A percentile compares a stretch with the other conserved stretches of the same genome.
Evolutionary conservation across 2,888 invertebrate genomes (phyloP).

Genomic region (Coenonympha arcania): DNA sequence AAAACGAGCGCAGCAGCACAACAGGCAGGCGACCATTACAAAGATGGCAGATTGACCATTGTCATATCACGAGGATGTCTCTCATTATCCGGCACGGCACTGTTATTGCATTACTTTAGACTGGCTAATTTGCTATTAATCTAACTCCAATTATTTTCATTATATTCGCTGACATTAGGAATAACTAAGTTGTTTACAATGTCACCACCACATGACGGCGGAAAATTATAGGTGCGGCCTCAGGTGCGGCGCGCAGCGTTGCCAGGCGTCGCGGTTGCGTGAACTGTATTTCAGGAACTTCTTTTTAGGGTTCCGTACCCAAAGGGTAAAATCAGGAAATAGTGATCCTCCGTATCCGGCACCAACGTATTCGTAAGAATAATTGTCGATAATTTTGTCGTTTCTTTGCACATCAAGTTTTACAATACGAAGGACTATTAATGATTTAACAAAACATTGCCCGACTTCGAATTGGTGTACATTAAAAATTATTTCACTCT

Average conservation of each 20-base stretch:
- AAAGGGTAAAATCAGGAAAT: too few species aligned
- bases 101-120: slow-evolving; percentile 67
- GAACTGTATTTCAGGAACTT: slow-evolving; percentile 6
- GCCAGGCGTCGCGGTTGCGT: slow-evolving; percentile 1
- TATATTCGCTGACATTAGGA: slow-evolving; percentile 63
- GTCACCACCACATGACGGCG: slow-evolving; percentile 53
- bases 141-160: slow-evolving; percentile 69
- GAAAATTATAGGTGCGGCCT: slow-evolving; percentile 70
- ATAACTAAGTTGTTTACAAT: slow-evolving; percentile 61
- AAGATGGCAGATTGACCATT: slow-evolving; percentile 27
- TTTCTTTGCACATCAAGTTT: too few species aligned
- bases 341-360: too few species aligned
- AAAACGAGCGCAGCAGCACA: neutral
- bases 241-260: too few species aligned
- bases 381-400: neutral
- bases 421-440: too few species aligned
- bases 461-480: too few species aligned
- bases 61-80: slow-evolving; percentile 49
- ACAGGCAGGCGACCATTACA: slow-evolving; percentile 1
- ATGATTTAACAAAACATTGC: too few species aligned
- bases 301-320: too few species aligned
- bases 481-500: too few species aligned
- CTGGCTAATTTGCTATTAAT: slow-evolving; percentile 70
- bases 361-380: too few species aligned
- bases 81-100: slow-evolving; percentile 47